phyloP scores from a whole-genome alignment of 2,888 invertebrate species.

The Meghimatium bilineatum region DNA sequence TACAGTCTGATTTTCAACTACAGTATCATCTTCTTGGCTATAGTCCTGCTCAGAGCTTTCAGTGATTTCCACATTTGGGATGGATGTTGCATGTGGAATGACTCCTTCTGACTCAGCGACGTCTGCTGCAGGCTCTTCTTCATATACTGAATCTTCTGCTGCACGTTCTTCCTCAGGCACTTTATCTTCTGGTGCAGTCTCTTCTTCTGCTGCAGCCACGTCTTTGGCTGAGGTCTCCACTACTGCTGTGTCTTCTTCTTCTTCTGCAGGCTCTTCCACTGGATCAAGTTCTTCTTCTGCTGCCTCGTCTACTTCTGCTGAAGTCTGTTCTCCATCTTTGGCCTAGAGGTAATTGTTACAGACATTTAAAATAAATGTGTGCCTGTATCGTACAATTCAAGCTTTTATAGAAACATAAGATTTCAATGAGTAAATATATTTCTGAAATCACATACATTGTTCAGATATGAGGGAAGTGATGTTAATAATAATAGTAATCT shows the following conservation, averaged over 20 bases:
- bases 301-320: neutral
- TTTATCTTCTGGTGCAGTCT: neutral
- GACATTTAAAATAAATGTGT: neutral
- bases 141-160: neutral
- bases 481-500: too few species aligned
- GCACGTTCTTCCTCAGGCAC: neutral
- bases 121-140: neutral
- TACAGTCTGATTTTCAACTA: neutral
- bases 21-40: neutral
- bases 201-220: neutral
- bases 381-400: too few species aligned
- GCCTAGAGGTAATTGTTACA: neutral
- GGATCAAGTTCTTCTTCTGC: neutral
- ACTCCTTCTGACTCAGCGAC: neutral
- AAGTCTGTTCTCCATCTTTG: neutral
- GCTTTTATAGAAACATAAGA: too few species aligned
- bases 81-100: neutral
- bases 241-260: neutral
- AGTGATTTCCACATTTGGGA: slow-evolving; percentile 37
- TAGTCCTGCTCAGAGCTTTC: neutral
- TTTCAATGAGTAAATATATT: too few species aligned
- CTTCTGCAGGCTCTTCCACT: neutral
- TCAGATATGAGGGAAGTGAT: too few species aligned
- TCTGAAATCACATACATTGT: too few species aligned
- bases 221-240: neutral